These are phyloP conservation scores for Apus apus DNA, from an alignment of 2,113 vertebrate species.

Conservation along the genomic window DNA sequence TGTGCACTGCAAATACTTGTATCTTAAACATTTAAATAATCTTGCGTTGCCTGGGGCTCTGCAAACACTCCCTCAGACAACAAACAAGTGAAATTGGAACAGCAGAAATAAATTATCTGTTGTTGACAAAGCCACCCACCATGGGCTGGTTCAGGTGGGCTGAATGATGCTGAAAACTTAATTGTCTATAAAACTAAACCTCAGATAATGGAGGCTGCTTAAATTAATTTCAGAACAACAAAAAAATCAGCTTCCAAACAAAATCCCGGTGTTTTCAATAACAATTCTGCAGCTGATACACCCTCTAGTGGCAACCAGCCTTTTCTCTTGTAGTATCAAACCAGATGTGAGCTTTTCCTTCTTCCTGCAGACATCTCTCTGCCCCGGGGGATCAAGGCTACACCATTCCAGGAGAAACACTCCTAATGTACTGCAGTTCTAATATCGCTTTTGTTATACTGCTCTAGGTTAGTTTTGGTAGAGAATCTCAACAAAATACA, in stretches of 20 bases:
- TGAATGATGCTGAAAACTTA: neutral
- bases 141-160: slow-evolving; percentile 28
- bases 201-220: neutral
- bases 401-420: neutral
- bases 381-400: neutral
- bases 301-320: slow-evolving; percentile 61
- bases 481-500: neutral
- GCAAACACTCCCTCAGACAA: neutral
- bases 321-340: neutral
- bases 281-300: neutral
- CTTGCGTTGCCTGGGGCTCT: neutral
- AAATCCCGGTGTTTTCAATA: neutral
- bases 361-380: neutral
- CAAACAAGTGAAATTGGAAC: neutral
- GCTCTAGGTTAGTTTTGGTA: neutral
- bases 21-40: slow-evolving; percentile 41
- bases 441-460: neutral
- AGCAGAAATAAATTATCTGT: slow-evolving; percentile 35
- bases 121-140: slow-evolving; percentile 56
- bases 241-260: neutral
- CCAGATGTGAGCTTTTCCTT: neutral
- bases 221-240: slow-evolving; percentile 25
- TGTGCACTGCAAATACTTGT: neutral
- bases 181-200: neutral
- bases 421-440: neutral